Evolutionary conservation across 2,797 vertebrate genomes (phyloP), one percentile per base, ranked within the genome.

Genomic region (Scleropages formosus): DNA sequence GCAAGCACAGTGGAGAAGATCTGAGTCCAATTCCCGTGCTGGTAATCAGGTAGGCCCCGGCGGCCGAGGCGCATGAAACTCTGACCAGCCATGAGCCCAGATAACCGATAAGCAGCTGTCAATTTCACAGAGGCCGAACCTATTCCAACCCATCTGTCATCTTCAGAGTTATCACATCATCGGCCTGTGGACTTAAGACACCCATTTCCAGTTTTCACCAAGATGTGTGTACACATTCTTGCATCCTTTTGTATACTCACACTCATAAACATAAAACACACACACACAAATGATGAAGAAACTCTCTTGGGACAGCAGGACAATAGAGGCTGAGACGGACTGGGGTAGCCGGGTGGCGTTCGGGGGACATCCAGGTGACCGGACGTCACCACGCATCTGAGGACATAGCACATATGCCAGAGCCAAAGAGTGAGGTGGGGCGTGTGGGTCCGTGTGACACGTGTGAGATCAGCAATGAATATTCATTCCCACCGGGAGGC

Each of bases 401-500:
- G 47, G 64, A 67, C 72, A 74, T 65, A 24, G 75, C 61, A 78
- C 77, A 77, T 82, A 76, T 73, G 79, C 22, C 66, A 79, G 70
- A 78, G 24, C 79, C 59, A n/a, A 22, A 10, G 51, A 16, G 46
- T 56, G 53, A 24, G 80, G 69, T 49, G 71, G 75, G 58, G 56
- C 10, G 16, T 26, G 16, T 10, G 27, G 72, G 56, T 59, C 31
- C 39, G n/a, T n/a, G 67, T 24, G 61, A 20, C n/a, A n/a, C n/a
- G n/a, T n/a, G 31, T 39, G 31, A 15, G 51, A 22, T 20, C 26
- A 8, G 81, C 82, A 78, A 89, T 88, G 79, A 85, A 88, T 91
- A 90, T 90, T 89, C 84, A 90, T 88, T 74, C 77, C 53, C 58
- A 0, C 26, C 31, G 69, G 76, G 87, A 84, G 84, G 86, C 79